Percentiles rank a stretch among this genome's conserved stretches.
These are phyloP conservation scores for Anolis apletophallus DNA, from an alignment of 2,797 vertebrate species.

Conservation along the genomic window DNA sequence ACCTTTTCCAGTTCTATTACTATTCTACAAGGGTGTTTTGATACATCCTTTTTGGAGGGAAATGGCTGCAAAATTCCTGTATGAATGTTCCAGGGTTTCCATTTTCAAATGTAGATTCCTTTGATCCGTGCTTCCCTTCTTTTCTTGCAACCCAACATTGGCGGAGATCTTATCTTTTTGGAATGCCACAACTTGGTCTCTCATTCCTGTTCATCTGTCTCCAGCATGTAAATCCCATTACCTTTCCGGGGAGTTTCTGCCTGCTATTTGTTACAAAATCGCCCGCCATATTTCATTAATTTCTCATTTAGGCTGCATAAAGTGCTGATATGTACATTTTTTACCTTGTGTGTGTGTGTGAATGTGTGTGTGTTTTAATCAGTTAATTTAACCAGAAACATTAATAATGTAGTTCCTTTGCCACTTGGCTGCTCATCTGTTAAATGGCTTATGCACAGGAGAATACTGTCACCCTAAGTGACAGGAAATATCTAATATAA, in stretches of 20 bases:
- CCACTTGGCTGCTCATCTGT: constrained; percentile 82
- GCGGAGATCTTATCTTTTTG: background rate
- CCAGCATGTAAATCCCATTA: constrained; percentile 11
- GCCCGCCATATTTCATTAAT: constrained; percentile 74
- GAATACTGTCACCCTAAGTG: constrained; percentile 76
- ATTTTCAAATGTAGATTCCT: background rate
- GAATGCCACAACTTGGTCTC: background rate
- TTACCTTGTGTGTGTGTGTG: constrained; percentile 70
- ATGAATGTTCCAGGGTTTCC: no score
- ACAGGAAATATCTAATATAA: constrained; percentile 69
- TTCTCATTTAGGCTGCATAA: constrained; percentile 72
- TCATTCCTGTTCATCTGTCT: background rate
- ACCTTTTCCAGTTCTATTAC: no score
- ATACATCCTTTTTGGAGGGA: no score
- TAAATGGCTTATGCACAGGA: constrained; percentile 76
- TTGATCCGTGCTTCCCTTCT: background rate
- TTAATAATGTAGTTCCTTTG: constrained; percentile 82
- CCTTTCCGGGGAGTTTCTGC: constrained; percentile 60
- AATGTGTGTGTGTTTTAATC: constrained; percentile 73
- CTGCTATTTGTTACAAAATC: constrained; percentile 63
- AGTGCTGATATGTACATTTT: constrained; percentile 77
- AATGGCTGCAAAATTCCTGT: no score
- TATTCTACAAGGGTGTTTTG: no score
- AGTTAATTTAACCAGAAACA: constrained; percentile 83
- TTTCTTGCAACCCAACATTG: background rate